Evolutionary conservation across 2,888 invertebrate genomes (phyloP).

Genomic region (Ophioninae sp.): DNA sequence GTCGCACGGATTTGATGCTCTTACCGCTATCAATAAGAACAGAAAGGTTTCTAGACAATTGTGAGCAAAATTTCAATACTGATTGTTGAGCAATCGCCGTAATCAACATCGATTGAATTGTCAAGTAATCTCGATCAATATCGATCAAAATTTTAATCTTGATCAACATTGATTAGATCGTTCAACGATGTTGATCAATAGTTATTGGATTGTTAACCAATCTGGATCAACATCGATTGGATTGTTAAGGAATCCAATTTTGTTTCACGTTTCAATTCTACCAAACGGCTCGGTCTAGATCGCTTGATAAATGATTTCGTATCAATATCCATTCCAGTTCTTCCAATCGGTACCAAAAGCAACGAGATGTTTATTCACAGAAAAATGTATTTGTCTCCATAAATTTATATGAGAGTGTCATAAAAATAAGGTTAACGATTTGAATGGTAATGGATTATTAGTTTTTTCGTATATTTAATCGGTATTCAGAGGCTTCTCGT

Average conservation of each 20-base stretch:
- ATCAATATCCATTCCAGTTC: background rate
- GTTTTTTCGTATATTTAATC: background rate
- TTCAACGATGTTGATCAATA: no score
- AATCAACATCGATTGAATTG: background rate
- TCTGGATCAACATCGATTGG: background rate
- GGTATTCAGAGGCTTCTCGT: background rate
- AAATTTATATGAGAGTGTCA: background rate
- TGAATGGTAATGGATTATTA: background rate
- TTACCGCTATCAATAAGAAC: background rate
- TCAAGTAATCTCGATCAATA: background rate
- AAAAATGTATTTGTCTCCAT: background rate
- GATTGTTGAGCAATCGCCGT: slow-evolving; percentile 1
- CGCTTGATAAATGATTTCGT: background rate
- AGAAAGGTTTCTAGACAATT: background rate
- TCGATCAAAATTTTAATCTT: background rate
- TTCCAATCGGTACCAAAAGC: background rate
- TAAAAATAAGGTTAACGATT: background rate
- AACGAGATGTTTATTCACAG: background rate
- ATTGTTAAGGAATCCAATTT: background rate
- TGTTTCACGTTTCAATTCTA: background rate
- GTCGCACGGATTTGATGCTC: background rate
- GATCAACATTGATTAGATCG: background rate
- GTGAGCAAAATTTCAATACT: background rate
- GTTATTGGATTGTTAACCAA: background rate
- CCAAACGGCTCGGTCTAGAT: background rate